These are phyloP conservation scores for Trissolcus basalis DNA, from an alignment of 1,140 invertebrate genomes.

Conservation along the genomic window DNA sequence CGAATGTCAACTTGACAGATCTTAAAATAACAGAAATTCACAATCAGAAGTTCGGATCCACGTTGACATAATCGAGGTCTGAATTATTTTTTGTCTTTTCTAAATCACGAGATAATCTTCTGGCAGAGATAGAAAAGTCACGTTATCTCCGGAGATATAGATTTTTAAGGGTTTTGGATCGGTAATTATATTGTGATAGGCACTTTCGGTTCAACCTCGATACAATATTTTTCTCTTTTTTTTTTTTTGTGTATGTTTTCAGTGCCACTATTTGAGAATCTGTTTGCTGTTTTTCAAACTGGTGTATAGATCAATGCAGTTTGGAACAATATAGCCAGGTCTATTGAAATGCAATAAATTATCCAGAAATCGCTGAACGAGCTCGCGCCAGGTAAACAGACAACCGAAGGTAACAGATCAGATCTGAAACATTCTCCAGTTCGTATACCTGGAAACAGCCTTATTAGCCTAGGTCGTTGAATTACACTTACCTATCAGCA, in stretches of 20 bases:
- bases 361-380: conserved; percentile 59
- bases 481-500: conserved; percentile 13
- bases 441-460: conserved; percentile 39
- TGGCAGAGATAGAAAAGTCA: too few species aligned
- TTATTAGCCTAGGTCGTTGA: conserved; percentile 48
- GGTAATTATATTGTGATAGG: too few species aligned
- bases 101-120: too few species aligned
- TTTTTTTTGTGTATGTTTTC: too few species aligned
- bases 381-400: conserved; percentile 64
- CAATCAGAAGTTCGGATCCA: too few species aligned
- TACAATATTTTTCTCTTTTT: conserved; percentile 27
- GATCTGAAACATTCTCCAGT: conserved; percentile 57
- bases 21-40: too few species aligned
- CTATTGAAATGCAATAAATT: conserved; percentile 69
- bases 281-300: conserved; percentile 25
- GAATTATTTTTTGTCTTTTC: too few species aligned
- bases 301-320: conserved; percentile 54
- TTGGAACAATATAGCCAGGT: conserved; percentile 62
- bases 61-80: too few species aligned
- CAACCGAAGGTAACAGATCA: conserved; percentile 29
- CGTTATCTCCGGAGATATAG: too few species aligned
- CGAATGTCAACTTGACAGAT: too few species aligned
- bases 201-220: conserved; percentile 17
- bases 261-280: too few species aligned
- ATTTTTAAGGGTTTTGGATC: too few species aligned